Percentiles rank a stretch among this genome's conserved stretches.
phyloP scores from a whole-genome alignment of 2,113 vertebrate genomes.

The Galemys pyrenaicus region DNA sequence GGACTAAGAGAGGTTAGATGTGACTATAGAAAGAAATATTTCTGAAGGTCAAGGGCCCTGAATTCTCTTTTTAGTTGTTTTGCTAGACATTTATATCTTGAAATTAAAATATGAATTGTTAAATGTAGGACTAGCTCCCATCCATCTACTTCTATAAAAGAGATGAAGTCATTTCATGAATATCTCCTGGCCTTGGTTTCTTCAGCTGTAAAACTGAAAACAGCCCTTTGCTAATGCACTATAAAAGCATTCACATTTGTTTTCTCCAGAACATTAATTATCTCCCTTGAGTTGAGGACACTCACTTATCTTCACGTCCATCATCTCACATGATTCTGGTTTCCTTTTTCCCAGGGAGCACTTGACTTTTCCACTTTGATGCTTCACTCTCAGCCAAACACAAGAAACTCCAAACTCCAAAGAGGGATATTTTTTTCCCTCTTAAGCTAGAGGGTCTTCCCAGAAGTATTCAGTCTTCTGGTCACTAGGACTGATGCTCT shows the following conservation, averaged over 20 bases:
- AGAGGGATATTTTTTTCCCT: neutral
- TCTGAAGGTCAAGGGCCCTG: neutral
- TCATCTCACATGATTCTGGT: neutral
- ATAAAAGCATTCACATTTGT: neutral
- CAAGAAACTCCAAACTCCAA: neutral
- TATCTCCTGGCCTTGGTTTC: slow-evolving; percentile 1
- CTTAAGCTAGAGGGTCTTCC: neutral
- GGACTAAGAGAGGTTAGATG: neutral
- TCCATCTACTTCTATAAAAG: slow-evolving; percentile 10
- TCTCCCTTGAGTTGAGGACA: neutral
- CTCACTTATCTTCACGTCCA: neutral
- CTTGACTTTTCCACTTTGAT: neutral
- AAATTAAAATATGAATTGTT: slow-evolving; percentile 1
- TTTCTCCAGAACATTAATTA: slow-evolving; percentile 15
- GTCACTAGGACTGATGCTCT: neutral
- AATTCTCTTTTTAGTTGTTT: neutral
- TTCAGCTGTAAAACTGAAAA: slow-evolving; percentile 32
- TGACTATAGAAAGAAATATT: neutral
- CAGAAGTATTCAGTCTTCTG: neutral
- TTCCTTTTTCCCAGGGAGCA: neutral
- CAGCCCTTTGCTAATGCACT: neutral
- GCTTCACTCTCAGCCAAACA: neutral
- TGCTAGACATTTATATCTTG: neutral
- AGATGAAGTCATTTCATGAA: slow-evolving; percentile 19
- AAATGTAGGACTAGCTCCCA: neutral